These are phyloP conservation scores for Belonocnema kinseyi DNA, from an alignment of 1,140 invertebrate species.

Conservation along the genomic window DNA sequence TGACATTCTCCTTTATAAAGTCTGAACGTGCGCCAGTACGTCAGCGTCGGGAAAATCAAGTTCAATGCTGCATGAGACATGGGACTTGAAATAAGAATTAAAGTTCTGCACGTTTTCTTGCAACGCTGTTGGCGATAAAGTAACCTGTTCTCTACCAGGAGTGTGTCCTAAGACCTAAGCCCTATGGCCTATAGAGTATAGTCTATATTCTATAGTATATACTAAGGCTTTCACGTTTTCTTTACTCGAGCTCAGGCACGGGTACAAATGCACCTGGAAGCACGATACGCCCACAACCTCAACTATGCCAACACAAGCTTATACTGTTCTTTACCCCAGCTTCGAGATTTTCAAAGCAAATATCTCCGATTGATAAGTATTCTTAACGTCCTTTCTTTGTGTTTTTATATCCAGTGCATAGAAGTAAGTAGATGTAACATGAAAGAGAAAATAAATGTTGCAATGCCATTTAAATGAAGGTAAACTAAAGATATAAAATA, in stretches of 20 bases:
- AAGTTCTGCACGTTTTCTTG: conserved; percentile 42
- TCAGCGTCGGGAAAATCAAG: conserved; percentile 57
- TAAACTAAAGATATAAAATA: too few species aligned
- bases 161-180: conserved; percentile 30
- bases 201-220: too few species aligned
- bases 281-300: conserved; percentile 53
- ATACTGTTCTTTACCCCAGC: conserved; percentile 6
- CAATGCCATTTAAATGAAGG: too few species aligned
- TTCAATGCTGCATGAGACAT: conserved; percentile 57
- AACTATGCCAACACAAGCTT: conserved; percentile 47
- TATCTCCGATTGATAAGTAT: conserved; percentile 11
- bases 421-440: too few species aligned
- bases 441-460: too few species aligned
- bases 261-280: conserved; percentile 49
- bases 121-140: conserved; percentile 34
- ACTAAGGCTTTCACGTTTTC: conserved; percentile 33
- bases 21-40: conserved; percentile 50
- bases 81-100: conserved; percentile 46
- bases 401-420: background rate
- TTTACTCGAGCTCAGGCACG: conserved; percentile 35
- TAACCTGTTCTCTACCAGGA: conserved; percentile 31
- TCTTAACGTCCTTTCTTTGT: conserved; percentile 7
- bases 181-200: too few species aligned
- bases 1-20: conserved; percentile 47
- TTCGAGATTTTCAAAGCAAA: background rate